phyloP scores from a whole-genome alignment of 2,113 vertebrate genomes.

The Vimba vimba region DNA sequence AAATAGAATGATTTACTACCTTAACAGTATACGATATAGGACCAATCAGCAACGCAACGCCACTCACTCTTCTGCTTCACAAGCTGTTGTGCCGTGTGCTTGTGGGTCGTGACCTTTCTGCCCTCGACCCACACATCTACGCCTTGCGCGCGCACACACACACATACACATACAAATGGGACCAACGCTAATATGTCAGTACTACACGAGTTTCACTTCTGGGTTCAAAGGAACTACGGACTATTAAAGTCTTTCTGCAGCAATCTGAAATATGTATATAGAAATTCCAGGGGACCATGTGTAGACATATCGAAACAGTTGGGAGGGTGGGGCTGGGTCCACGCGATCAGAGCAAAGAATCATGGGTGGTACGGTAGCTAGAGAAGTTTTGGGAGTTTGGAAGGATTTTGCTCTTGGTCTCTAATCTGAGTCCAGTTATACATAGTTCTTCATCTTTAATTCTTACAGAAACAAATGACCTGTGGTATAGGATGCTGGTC shows the following conservation, averaged over 20 bases:
- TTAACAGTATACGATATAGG: conserved; percentile 57
- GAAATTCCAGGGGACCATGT: conserved; percentile 49
- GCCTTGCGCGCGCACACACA: conserved; percentile 4
- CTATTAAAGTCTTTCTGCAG: conserved; percentile 37
- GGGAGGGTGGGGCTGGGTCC: conserved; percentile 34
- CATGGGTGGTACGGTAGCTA: conserved; percentile 35
- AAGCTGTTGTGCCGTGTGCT: conserved; percentile 35
- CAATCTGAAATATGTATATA: conserved; percentile 55
- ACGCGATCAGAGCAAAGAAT: conserved; percentile 47
- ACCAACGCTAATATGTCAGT: conserved; percentile 52
- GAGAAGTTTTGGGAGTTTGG: conserved; percentile 29
- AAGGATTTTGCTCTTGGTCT: conserved; percentile 20
- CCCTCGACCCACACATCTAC: conserved; percentile 32
- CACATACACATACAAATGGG: conserved; percentile 43
- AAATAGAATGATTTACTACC: conserved; percentile 47
- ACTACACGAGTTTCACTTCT: conserved; percentile 23
- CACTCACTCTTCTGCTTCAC: conserved; percentile 44
- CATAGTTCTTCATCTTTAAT: conserved; percentile 34
- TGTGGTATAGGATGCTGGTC: conserved; percentile 11
- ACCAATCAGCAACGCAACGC: conserved; percentile 38
- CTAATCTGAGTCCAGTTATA: conserved; percentile 33
- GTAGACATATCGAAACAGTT: conserved; percentile 50
- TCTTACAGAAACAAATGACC: not conserved
- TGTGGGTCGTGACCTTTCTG: conserved; percentile 32
- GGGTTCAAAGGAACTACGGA: conserved; percentile 18